Conservation (phyloP, 2,797 vertebrate species). For the Spatula clypeata region DNA sequence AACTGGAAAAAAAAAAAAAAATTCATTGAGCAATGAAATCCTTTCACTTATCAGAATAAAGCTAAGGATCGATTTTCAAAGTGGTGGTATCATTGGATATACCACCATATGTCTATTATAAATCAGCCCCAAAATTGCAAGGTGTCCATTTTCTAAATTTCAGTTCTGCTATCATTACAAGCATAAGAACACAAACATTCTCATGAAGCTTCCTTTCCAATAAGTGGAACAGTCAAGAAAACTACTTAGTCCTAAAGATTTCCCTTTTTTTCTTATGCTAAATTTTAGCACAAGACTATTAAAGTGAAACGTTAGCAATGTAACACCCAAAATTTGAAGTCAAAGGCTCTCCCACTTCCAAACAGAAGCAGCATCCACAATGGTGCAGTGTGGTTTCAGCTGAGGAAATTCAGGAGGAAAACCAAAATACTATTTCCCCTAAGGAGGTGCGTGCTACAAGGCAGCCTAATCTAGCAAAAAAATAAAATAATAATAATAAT, state of each 20-base stretch:
- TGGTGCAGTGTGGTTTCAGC: not conserved
- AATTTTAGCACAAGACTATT: not conserved
- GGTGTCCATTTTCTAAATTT: not conserved
- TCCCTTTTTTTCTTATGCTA: not conserved
- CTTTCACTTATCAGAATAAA: not conserved
- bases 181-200: not conserved
- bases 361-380: not conserved
- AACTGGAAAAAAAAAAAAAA: not conserved
- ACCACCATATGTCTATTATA: not conserved
- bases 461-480: not conserved
- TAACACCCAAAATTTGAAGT: not conserved
- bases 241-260: not conserved
- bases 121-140: not conserved
- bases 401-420: not conserved
- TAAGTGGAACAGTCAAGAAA: not conserved
- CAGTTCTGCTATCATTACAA: not conserved
- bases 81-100: not conserved
- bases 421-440: not conserved
- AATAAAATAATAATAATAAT: not conserved
- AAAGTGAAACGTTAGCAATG: not conserved
- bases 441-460: not conserved
- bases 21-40: not conserved
- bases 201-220: not conserved
- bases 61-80: not conserved
- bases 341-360: not conserved